These are phyloP conservation scores for Eumacrocentrus americanus DNA, from an alignment of 2,888 invertebrate genomes.

Conservation along the genomic window DNA sequence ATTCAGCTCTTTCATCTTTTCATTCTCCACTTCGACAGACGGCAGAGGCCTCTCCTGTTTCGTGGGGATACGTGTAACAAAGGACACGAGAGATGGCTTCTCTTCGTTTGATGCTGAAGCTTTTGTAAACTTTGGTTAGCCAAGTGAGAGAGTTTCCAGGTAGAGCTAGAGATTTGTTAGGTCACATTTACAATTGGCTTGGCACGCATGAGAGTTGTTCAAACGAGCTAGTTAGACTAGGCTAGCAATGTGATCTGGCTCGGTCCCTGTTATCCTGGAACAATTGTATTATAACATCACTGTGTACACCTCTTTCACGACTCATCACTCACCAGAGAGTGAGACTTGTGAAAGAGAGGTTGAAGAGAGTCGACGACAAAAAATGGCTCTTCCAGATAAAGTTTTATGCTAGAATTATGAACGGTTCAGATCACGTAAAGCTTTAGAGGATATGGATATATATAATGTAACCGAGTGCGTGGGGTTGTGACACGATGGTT, in stretches of 20 bases:
- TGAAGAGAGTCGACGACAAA: not conserved
- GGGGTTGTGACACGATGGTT: slow-evolving; percentile 6
- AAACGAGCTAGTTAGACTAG: not conserved
- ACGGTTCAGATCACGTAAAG: slow-evolving; percentile 10
- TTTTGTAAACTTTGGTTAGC: slow-evolving; percentile 3
- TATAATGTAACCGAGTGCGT: slow-evolving; percentile 1
- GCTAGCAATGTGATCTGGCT: not conserved
- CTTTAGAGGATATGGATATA: not conserved
- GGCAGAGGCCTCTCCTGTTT: not conserved
- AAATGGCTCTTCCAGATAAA: not conserved
- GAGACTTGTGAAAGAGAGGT: not conserved
- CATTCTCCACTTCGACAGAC: not conserved
- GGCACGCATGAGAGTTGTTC: not conserved
- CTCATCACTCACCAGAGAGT: not conserved
- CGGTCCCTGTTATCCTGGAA: not conserved
- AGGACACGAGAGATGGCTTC: not conserved
- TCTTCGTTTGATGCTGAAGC: not conserved
- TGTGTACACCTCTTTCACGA: not conserved
- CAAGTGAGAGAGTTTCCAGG: not conserved
- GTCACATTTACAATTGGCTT: slow-evolving; percentile 4
- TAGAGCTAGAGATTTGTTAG: slow-evolving; percentile 5
- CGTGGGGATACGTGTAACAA: not conserved
- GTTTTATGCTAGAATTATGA: not conserved
- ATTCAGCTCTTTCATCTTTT: not conserved
- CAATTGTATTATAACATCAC: not conserved